Evolutionary conservation across 2,113 vertebrate genomes (phyloP), one percentile per base, ranked within the genome.

Genomic region (Centropus bengalensis): DNA sequence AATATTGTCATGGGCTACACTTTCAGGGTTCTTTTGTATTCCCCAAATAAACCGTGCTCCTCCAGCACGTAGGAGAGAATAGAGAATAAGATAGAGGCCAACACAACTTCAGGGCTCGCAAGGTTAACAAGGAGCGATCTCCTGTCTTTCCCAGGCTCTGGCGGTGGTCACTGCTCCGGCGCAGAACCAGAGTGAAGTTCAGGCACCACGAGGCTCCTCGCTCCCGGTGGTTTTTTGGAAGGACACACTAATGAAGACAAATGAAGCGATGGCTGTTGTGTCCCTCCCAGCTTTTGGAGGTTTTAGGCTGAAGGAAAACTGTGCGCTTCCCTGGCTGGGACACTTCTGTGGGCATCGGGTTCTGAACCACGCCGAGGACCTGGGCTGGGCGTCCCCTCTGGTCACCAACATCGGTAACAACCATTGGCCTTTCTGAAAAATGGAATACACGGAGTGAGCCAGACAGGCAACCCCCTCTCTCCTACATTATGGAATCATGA

Each of bases 201-300:
- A 36, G 9, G 5, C 0, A 22, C 19, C 1, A 1, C 8, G 30
- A n/a, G 55, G 36, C 28, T 26, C 15, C 40, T 32, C 2, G 9
- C 32, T 45, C 12, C 15, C 0, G 0, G 13, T 12, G 42, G 9
- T 0, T 2, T 9, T 14, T 38, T 2, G 3, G 18, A 16, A 74
- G 75, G 44, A 44, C 17, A 5, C 7, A 9, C 0, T 3, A 7
- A 55, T 19, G 33, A 12, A 23, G n/a, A 33, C 10, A 49, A 63
- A 38, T 1, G 12, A 54, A 2, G 14, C 10, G 1, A 4, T 5
- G 45, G 26, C 42, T 33, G 28, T 1, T 4, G 52, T 4, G 52
- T 7, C 13, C 17, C 22, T 7, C 0, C 5, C 24, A 26, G 63
- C 5, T 32, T 5, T 8, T 8, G 74, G 26, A 18, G 44, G 49